phyloP scores from a whole-genome alignment of 2,113 vertebrate genomes.

The Perca schrenkii region DNA sequence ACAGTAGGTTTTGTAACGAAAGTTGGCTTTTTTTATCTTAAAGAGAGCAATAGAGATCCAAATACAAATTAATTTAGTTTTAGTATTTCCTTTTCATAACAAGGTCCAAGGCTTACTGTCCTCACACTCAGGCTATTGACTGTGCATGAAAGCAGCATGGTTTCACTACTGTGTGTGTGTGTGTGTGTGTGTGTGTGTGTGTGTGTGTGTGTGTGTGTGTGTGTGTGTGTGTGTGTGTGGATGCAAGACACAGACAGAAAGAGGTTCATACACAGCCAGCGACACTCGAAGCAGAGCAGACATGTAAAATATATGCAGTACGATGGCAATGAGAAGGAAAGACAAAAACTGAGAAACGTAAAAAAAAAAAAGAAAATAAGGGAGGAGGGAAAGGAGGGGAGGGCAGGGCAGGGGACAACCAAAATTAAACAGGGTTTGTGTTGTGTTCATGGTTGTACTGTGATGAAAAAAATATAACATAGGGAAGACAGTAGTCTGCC shows the following conservation, averaged over 20 bases:
- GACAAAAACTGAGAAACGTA: slow-evolving; percentile 32
- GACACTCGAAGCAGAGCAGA: slow-evolving; percentile 77
- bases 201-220: slow-evolving; percentile 12
- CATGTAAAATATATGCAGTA: slow-evolving; percentile 83
- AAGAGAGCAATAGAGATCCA: background rate
- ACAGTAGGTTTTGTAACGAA: background rate
- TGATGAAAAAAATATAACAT: slow-evolving; percentile 70
- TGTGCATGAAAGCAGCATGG: slow-evolving; percentile 6
- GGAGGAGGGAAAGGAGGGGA: slow-evolving; percentile 1
- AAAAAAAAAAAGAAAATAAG: background rate
- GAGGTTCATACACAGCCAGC: slow-evolving; percentile 74
- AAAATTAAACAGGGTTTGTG: slow-evolving; percentile 61
- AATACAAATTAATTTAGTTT: too few species aligned
- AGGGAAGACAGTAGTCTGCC: slow-evolving; percentile 82
- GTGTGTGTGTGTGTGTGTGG: slow-evolving; percentile 23
- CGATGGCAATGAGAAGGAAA: slow-evolving; percentile 64
- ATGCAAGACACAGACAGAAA: slow-evolving; percentile 54
- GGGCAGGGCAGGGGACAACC: slow-evolving; percentile 47
- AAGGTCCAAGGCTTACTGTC: background rate
- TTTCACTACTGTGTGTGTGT: slow-evolving; percentile 13
- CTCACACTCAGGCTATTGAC: background rate
- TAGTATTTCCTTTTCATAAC: background rate
- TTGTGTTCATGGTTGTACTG: slow-evolving; percentile 64
- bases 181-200: slow-evolving; percentile 13
- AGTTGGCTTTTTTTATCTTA: background rate